A percentile compares a stretch with the other conserved stretches of the same genome.
phyloP scores from a whole-genome alignment of 2,888 invertebrate genomes.

The Hydrotaea cyrtoneurina region DNA sequence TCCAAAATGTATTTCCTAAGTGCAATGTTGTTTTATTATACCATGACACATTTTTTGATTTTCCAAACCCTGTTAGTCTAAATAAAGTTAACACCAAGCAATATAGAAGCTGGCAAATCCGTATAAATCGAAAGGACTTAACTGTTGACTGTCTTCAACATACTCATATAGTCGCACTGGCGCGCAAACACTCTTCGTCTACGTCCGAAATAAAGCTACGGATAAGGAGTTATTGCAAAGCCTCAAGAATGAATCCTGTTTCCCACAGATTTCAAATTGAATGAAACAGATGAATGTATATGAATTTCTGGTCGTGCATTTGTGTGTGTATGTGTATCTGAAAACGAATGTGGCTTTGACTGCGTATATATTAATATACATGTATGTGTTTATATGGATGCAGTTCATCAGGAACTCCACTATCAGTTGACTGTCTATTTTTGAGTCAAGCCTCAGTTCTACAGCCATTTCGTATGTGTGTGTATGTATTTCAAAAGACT shows the following conservation, averaged over 20 bases:
- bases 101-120: constrained; percentile 27
- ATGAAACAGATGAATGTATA: constrained; percentile 8
- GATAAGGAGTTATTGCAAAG: constrained; percentile 24
- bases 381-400: too few relatives aligned
- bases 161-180: not conserved
- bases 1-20: too few relatives aligned
- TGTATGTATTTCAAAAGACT: constrained; percentile 5
- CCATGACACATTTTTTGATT: too few relatives aligned
- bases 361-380: too few relatives aligned
- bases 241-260: constrained; percentile 18
- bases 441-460: not conserved
- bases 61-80: not conserved
- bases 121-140: constrained; percentile 31
- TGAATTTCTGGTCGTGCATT: too few relatives aligned
- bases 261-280: constrained; percentile 11
- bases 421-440: not conserved
- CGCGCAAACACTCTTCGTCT: not conserved
- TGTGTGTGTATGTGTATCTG: too few relatives aligned
- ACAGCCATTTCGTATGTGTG: not conserved
- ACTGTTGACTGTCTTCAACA: constrained; percentile 18
- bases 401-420: constrained; percentile 4
- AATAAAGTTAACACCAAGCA: not conserved
- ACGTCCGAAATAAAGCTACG: not conserved
- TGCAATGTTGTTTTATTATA: too few relatives aligned
- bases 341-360: not conserved